Evolutionary conservation across 2,113 vertebrate genomes (phyloP).

Genomic region (Chaetodon trifascialis): DNA sequence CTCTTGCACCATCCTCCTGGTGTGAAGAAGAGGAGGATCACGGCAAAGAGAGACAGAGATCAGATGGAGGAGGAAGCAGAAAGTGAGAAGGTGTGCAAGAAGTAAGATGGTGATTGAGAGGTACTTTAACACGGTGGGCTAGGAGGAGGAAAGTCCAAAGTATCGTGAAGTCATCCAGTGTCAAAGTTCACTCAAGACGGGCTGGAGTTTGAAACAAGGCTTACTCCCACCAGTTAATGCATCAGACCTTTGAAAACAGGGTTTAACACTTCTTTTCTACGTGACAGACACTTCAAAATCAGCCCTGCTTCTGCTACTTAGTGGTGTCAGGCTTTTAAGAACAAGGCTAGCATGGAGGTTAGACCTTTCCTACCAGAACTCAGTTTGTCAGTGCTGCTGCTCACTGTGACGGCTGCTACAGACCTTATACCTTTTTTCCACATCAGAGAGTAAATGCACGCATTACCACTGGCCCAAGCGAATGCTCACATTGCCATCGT

Average conservation of each 20-base stretch:
- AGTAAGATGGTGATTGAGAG: conserved; percentile 54
- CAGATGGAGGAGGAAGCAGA: conserved; percentile 37
- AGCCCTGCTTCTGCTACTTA: conserved; percentile 54
- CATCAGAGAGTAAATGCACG: conserved; percentile 61
- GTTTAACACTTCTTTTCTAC: conserved; percentile 49
- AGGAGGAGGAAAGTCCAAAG: conserved; percentile 35
- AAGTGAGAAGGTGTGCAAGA: conserved; percentile 22
- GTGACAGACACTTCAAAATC: conserved; percentile 69
- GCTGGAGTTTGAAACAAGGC: conserved; percentile 45
- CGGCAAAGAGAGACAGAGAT: conserved; percentile 53
- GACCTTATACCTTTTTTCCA: conserved; percentile 50
- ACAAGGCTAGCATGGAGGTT: conserved; percentile 40
- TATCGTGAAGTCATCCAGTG: conserved; percentile 45
- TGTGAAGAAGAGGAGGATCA: conserved; percentile 45
- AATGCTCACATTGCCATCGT: conserved; percentile 56
- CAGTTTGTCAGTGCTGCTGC: conserved; percentile 55
- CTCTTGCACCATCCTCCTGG: conserved; percentile 53
- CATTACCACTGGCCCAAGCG: conserved; percentile 57
- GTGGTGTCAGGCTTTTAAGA: conserved; percentile 66
- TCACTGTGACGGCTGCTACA: conserved; percentile 29
- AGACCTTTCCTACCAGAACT: conserved; percentile 63
- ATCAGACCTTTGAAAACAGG: conserved; percentile 47
- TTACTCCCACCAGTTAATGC: conserved; percentile 35
- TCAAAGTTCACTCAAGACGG: conserved; percentile 67
- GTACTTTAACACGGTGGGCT: conserved; percentile 38